Base-by-base conservation (phyloP, 1,140 invertebrate species). In the Dolichoris vasculosae region DNA sequence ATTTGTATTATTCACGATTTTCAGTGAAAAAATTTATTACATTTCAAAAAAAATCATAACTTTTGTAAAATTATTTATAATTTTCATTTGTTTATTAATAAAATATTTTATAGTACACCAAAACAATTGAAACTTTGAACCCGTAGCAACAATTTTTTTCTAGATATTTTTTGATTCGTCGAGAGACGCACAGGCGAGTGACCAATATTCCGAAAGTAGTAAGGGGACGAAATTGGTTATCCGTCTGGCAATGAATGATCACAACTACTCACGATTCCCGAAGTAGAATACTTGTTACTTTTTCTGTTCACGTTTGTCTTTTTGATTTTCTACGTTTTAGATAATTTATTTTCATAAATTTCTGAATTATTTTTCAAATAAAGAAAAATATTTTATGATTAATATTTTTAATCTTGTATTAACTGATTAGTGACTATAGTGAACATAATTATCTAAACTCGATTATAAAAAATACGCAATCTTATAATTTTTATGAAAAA, bases 181-280 rank as follows among this genome's bases (percentile, higher is more conserved):
- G 64, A 71, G 83, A 59, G 76, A 40, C 59, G 76, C 64, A 11
- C 76, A 83, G 51, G 73, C 76, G 48, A 84, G 77, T 46, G 2
- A 4, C 4, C 40, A 17, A 43, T 43, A 43, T 59, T 46, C 11
- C 17, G 9, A 85, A 85, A 73, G 48, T 85, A 85, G 67, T 80
- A 85, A 85, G 17, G 26, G 48, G 35, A 43, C 46, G 30, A 80
- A 85, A 85, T 80, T 75, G 48, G 63, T 48, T 43, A 32, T 78
- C 46, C 32, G 32, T 63, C 48, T 80, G 77, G 35, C 26, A 7
- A 63, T 80, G 35, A 84, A 73, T 35, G 32, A 1, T 67, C 32
- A 23, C 40, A 78, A 69, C 63, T 83, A 38, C 40, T 79, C 73
- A 17, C 30, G 67, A 75, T 23, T 32, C 35, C 15, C 23, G 2